Percentiles rank a stretch among this genome's conserved stretches.
phyloP scores from a whole-genome alignment of 2,113 vertebrate genomes.

The Varanus komodoensis region DNA sequence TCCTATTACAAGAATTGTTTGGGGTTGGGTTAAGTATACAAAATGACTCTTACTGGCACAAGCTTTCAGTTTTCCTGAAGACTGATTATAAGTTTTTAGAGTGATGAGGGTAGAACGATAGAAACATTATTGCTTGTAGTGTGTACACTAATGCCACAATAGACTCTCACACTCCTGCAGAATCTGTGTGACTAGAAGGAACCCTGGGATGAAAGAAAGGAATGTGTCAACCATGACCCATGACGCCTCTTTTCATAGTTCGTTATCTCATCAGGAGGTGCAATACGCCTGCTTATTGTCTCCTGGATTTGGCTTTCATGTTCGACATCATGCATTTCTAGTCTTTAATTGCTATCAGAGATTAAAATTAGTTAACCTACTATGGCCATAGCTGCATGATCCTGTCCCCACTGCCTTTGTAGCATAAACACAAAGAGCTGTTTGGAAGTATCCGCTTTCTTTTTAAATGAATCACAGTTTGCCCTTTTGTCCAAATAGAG shows the following conservation, averaged over 20 bases:
- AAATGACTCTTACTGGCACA: neutral
- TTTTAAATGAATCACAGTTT: neutral
- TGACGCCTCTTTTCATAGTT: neutral
- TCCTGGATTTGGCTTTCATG: neutral
- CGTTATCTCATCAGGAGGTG: too few species aligned
- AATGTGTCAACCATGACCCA: neutral
- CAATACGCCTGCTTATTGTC: neutral
- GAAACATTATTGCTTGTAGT: neutral
- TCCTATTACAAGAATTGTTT: neutral
- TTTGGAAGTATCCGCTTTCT: neutral
- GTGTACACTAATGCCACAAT: neutral
- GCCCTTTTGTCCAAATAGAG: neutral
- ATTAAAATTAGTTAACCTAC: neutral
- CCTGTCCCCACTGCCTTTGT: too few species aligned
- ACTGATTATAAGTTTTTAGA: neutral
- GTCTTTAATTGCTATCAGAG: neutral
- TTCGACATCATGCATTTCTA: neutral
- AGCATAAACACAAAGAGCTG: neutral
- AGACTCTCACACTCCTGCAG: neutral
- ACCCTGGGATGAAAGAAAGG: neutral
- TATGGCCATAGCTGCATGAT: neutral
- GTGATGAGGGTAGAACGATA: neutral
- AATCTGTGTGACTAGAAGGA: neutral
- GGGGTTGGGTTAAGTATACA: neutral
- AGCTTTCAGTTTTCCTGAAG: neutral